Base-by-base conservation (phyloP, 2,888 invertebrate species). In the Leptinotarsa juncta region DNA sequence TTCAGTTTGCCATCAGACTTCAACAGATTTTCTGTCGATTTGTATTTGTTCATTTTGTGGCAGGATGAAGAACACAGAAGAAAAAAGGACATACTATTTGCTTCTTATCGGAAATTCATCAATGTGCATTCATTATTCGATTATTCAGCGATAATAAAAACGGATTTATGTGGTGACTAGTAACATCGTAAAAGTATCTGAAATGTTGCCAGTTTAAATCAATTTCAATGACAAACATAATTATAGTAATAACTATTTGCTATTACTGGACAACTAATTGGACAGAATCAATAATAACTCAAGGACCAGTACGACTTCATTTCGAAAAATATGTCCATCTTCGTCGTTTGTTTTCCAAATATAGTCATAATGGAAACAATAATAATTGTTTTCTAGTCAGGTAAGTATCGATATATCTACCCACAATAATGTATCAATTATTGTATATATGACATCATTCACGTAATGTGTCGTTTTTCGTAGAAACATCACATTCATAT, bases 281-380 rank as follows among this genome's bases (percentile, higher is more conserved):
- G 23, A 23, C 14, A 57, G 3, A 16, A 12, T n/a, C 42, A 42
- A 62, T 32, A n/a, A 62, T 62, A 62, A 62, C 32, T 42, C 62
- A 62, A 32, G 32, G n/a, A n/a, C 15, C n/a, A n/a, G 32, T 26
- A 18, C 5, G 18, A 32, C 42, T 4, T 42, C 10, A 32, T 42
- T 62, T 42, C 16, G 32, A 26, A 62, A 42, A 32, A 62, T 26
- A 42, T n/a, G 42, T 42, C n/a, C 3, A 62, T n/a, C 12, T 2
- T n/a, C 32, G 26, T 62, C 62, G 10, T 62, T 62, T 32, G n/a
- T 62, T 1, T 32, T 62, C 62, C 62, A 62, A 62, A 62, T 62
- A 26, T 32, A 62, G 57, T 23, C 20, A 42, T 62, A 62, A 62
- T 62, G n/a, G 12, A 62, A 32, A 62, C 32, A 32, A 62, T 14